phyloP scores from a whole-genome alignment of 2,888 invertebrate genomes.

The Caenorhabditis sulstoni region DNA sequence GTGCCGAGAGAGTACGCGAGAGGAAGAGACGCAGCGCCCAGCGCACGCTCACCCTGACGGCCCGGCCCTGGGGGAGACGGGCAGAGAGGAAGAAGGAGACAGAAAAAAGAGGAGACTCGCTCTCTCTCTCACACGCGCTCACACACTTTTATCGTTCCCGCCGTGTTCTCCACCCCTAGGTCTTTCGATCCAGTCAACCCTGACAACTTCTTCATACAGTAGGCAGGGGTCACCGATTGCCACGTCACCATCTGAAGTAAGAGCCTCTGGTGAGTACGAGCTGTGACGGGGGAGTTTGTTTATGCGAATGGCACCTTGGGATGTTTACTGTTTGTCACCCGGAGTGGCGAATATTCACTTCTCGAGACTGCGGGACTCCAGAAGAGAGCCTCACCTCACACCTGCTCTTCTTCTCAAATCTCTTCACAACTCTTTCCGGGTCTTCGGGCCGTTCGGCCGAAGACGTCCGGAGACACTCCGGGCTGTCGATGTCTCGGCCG shows the following conservation, averaged over 20 bases:
- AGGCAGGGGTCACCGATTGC: background rate
- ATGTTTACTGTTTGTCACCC: conserved; percentile 4
- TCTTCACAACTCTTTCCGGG: too few species aligned
- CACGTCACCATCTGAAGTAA: background rate
- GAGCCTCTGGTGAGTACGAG: background rate
- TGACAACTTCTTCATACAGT: background rate
- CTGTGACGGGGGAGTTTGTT: background rate
- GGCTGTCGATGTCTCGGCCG: background rate
- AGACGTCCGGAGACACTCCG: too few species aligned
- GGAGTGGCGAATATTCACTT: too few species aligned
- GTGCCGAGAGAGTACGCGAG: conserved; percentile 9
- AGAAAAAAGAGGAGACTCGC: conserved; percentile 12
- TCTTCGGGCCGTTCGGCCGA: too few species aligned
- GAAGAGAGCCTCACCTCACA: background rate
- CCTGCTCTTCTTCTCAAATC: too few species aligned
- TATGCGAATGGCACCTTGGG: background rate
- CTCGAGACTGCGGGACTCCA: background rate
- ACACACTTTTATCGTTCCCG: conserved; percentile 50
- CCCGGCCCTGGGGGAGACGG: conserved; percentile 45
- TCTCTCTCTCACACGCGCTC: conserved; percentile 23
- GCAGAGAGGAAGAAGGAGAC: conserved; percentile 18
- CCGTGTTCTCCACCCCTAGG: conserved; percentile 31
- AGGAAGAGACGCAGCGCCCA: conserved; percentile 15
- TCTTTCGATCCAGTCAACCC: conserved; percentile 12
- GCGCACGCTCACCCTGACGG: conserved; percentile 26